Conservation (phyloP, 2,888 invertebrate genomes). For the Chrysolina haemoptera region DNA sequence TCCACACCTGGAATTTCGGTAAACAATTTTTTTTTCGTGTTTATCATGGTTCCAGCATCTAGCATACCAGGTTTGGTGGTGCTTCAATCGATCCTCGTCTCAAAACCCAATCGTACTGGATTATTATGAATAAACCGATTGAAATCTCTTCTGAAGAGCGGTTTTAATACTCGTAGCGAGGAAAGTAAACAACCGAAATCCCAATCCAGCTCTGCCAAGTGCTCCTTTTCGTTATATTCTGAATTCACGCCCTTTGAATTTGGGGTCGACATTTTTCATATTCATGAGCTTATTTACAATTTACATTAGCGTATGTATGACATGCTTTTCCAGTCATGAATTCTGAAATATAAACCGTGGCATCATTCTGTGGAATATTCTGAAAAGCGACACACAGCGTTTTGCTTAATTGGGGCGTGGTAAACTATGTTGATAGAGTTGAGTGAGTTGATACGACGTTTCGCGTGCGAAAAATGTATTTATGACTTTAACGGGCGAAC, state of each 20-base stretch:
- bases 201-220: not conserved
- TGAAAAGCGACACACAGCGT: constrained; percentile 30
- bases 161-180: not conserved
- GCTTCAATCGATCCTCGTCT: no score
- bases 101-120: no score
- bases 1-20: no score
- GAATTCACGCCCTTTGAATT: constrained; percentile 35
- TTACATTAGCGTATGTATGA: constrained; percentile 44
- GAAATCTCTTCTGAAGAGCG: not conserved
- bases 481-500: not conserved
- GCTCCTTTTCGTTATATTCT: constrained; percentile 24
- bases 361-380: constrained; percentile 30
- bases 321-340: constrained; percentile 42
- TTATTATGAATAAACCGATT: no score
- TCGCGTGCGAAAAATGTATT: not conserved
- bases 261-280: constrained; percentile 38
- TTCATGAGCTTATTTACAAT: constrained; percentile 45
- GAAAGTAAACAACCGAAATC: not conserved
- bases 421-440: not conserved
- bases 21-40: no score
- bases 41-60: no score
- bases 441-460: not conserved
- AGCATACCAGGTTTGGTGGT: no score
- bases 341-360: constrained; percentile 30
- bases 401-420: constrained; percentile 43